Conservation (phyloP, 2,888 invertebrate species). For the Calameuta idolon region DNA sequence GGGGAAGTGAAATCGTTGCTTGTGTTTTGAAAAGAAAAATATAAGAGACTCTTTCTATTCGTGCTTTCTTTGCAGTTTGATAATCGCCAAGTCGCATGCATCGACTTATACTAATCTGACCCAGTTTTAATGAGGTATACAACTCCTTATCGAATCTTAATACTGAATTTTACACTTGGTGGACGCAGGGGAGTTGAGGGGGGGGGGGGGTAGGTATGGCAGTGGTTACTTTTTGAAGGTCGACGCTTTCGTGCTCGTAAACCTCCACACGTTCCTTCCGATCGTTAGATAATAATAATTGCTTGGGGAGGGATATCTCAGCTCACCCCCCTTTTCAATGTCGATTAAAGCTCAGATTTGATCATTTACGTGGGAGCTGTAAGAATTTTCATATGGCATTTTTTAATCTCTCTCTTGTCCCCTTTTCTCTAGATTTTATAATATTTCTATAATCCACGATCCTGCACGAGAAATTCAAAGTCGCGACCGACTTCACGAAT, state of each 20-base stretch:
- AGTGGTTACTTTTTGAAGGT: constrained; percentile 15
- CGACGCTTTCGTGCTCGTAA: constrained; percentile 13
- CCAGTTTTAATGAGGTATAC: neutral
- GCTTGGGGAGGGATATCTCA: neutral
- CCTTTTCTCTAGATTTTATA: neutral
- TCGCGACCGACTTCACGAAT: neutral
- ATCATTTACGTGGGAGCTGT: neutral
- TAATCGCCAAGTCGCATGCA: neutral
- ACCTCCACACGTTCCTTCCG: neutral
- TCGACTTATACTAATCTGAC: neutral
- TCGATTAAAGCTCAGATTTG: neutral
- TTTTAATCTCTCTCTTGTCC: neutral
- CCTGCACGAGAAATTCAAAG: neutral
- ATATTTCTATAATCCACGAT: neutral
- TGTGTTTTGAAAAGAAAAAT: neutral
- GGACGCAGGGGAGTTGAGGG: too few species aligned
- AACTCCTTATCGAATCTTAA: neutral
- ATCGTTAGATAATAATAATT: constrained; percentile 4
- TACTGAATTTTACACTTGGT: neutral
- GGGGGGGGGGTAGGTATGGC: too few species aligned
- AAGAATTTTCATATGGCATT: neutral
- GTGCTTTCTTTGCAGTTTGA: neutral
- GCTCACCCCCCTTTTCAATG: neutral
- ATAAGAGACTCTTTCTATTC: neutral
- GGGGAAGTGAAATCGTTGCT: neutral